A percentile compares a stretch with the other conserved stretches of the same genome.
Conservation (phyloP, 2,113 vertebrate genomes). For the Naja naja region DNA sequence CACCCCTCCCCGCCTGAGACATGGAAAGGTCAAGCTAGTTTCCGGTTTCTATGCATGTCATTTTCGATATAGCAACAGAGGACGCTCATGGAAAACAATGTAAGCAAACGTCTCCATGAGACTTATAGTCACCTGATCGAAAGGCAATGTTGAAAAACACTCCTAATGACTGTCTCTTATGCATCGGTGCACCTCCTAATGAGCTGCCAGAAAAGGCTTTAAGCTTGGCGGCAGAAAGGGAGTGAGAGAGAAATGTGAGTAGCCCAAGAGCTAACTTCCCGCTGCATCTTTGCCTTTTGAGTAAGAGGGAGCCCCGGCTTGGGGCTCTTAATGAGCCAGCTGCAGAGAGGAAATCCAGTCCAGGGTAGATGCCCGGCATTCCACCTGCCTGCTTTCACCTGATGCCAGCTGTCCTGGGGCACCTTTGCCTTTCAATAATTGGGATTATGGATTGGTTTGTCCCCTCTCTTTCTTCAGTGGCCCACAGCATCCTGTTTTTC, state of each 20-base stretch:
- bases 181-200: slow-evolving; percentile 99
- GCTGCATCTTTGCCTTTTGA: slow-evolving; percentile 98
- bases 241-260: slow-evolving; percentile 83
- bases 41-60: slow-evolving; percentile 78
- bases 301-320: slow-evolving; percentile 90
- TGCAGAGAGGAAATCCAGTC: slow-evolving; percentile 85
- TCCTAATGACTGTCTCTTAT: slow-evolving; percentile 99
- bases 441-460: slow-evolving; percentile 91
- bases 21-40: slow-evolving; percentile 77
- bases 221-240: slow-evolving; percentile 89
- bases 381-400: slow-evolving; percentile 92
- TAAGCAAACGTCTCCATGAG: slow-evolving; percentile 79
- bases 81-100: slow-evolving; percentile 79
- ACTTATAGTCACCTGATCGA: slow-evolving; percentile 94
- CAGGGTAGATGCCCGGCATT: slow-evolving; percentile 75
- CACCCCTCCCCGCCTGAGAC: slow-evolving; percentile 60
- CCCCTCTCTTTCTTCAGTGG: slow-evolving; percentile 58
- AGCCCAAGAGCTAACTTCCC: slow-evolving; percentile 96
- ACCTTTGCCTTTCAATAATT: slow-evolving; percentile 95
- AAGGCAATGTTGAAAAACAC: slow-evolving; percentile 91
- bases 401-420: slow-evolving; percentile 85
- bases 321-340: slow-evolving; percentile 95
- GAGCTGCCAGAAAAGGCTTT: slow-evolving; percentile 99
- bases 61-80: slow-evolving; percentile 78
- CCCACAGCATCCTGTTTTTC: slow-evolving; percentile 7